A percentile compares a stretch with the other conserved stretches of the same genome.
Conservation (phyloP, 2,888 invertebrate genomes). For the Macroteleia sp. region DNA sequence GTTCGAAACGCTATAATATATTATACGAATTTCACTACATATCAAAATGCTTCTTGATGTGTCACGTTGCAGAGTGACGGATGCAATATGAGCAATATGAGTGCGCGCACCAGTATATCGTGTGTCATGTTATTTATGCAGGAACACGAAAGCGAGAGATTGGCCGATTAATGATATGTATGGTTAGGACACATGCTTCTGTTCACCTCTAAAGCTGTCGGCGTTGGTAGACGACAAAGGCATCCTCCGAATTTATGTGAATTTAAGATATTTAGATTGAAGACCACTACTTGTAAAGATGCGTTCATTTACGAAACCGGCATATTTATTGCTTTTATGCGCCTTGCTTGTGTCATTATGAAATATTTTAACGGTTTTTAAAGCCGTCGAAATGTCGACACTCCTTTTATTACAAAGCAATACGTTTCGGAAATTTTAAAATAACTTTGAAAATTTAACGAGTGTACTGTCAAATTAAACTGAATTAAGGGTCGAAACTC, state of each 20-base stretch:
- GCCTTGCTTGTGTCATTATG: no score
- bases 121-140: constrained; percentile 59
- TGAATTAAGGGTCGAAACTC: no score
- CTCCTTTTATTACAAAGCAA: no score
- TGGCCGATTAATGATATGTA: constrained; percentile 64
- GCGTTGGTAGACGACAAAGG: constrained; percentile 43
- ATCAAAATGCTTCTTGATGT: constrained; percentile 60
- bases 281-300: constrained; percentile 37
- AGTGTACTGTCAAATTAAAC: no score
- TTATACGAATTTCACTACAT: constrained; percentile 41
- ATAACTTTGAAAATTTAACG: no score
- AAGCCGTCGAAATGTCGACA: no score
- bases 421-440: no score
- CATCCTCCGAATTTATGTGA: constrained; percentile 46
- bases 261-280: constrained; percentile 56
- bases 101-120: constrained; percentile 52
- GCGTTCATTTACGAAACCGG: constrained; percentile 4
- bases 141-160: constrained; percentile 60
- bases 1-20: constrained; percentile 19
- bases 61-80: constrained; percentile 53
- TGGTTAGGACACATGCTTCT: constrained; percentile 60
- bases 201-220: constrained; percentile 57
- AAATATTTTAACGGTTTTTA: no score
- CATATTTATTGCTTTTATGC: constrained; percentile 44
- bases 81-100: constrained; percentile 53